Base-by-base conservation (phyloP, 2,113 vertebrate species). In the Clarias gariepinus region DNA sequence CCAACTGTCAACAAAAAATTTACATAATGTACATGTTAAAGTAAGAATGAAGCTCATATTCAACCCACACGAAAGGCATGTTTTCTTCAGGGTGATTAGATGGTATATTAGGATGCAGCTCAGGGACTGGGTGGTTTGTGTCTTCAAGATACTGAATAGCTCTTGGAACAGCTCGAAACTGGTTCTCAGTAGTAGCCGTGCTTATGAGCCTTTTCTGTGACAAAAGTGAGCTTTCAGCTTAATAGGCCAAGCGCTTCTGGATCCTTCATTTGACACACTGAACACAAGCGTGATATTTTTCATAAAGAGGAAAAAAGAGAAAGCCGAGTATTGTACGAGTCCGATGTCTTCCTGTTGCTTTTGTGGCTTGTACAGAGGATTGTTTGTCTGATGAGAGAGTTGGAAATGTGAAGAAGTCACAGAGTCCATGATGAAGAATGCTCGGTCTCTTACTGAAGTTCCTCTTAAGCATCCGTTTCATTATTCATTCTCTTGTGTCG, bases 381-480 rank as follows among this genome's bases (percentile, higher is more conserved):
- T 88, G 90, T 91, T 87, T 91, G 91, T 90, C 84, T 90, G 81
- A 88, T 86, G 92, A 87, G 91, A 85, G 79, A 88, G 83, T 2
- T 84, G 89, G 84, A 94, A 93, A 94, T 94, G 92, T 93, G 91
- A 93, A 92, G 82, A 90, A 92, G 92, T 94, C 93, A 94, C 19
- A 85, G 79, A 93, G 93, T 95, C 93, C 92, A 91, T 87, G 88
- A 52, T 76, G 41, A 93, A 92, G 91, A 94, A 94, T 94, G 91
- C 87, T 87, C 88, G 88, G 64, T 18, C 28, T 91, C 58, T 68
- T 36, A 18, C 73, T 81, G 13, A 68, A 41, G 84, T 33, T 83
- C 87, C 36, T 33, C 82, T 84, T 21, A 83, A 63, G 28, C 57
- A 64, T 33, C 0, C 1, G 21, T 1, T 74, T 86, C 66, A 81